Conservation (phyloP, 1,140 invertebrate genomes). For the Paraescarpia echinospica region DNA sequence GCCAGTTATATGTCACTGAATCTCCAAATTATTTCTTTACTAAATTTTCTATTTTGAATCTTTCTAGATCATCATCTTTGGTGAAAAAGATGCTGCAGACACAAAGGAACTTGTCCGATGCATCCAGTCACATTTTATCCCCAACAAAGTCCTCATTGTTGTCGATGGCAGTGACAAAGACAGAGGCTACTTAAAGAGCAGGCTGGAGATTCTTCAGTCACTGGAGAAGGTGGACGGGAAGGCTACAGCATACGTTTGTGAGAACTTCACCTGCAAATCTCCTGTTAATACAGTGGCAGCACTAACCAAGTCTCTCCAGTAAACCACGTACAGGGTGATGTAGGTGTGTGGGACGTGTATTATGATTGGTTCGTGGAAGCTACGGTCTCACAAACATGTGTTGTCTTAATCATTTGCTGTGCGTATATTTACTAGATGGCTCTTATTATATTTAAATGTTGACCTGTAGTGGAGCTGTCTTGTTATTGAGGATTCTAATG, state of each 20-base stretch:
- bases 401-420: not conserved
- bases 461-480: not conserved
- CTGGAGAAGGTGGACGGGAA: constrained; percentile 57
- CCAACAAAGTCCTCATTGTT: constrained; percentile 71
- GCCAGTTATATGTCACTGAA: not conserved
- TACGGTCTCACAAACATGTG: no score
- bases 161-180: constrained; percentile 59
- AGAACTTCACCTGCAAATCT: constrained; percentile 75
- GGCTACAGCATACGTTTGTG: constrained; percentile 80
- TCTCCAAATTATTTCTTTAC: not conserved
- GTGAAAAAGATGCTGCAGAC: constrained; percentile 65
- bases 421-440: not conserved
- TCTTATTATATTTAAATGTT: not conserved
- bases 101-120: constrained; percentile 63
- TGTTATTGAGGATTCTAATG: not conserved
- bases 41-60: constrained; percentile 31
- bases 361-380: no score
- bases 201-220: constrained; percentile 48
- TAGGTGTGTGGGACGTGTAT: no score
- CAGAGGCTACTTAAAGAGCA: constrained; percentile 31
- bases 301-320: not conserved
- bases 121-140: constrained; percentile 70
- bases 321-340: not conserved
- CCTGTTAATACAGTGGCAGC: constrained; percentile 73
- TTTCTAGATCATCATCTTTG: constrained; percentile 64